Evolutionary conservation across 2,797 vertebrate genomes (phyloP).

Genomic region (Acropternis orthonyx): DNA sequence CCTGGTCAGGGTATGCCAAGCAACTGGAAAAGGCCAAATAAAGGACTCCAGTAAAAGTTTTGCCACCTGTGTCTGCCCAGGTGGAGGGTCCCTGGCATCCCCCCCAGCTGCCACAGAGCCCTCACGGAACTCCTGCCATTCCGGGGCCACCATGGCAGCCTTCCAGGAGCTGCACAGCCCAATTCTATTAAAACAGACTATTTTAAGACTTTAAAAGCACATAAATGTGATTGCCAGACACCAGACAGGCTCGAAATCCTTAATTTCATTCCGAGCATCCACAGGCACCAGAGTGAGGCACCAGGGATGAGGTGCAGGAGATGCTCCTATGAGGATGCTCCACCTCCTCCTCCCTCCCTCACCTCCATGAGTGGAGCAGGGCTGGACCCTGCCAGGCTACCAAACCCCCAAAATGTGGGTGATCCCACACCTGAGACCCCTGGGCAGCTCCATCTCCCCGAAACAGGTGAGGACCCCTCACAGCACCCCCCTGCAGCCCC

Average conservation of each 20-base stretch:
- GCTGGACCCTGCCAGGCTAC: not conserved
- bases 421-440: not conserved
- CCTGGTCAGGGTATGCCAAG: not conserved
- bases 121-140: not conserved
- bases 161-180: not conserved
- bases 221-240: not conserved
- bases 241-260: not conserved
- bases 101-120: not conserved
- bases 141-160: not conserved
- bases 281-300: not conserved
- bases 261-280: not conserved
- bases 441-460: no score
- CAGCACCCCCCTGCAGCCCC: not conserved
- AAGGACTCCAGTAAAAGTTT: not conserved
- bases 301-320: not conserved
- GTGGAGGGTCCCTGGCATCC: accelerated
- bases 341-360: not conserved
- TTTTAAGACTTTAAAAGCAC: not conserved
- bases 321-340: not conserved
- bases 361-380: accelerated
- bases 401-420: not conserved
- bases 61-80: not conserved
- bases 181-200: not conserved
- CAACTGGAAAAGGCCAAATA: not conserved
- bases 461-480: not conserved